phyloP scores from a whole-genome alignment of 2,888 invertebrate species.

The Hermaeophaga mercurialis region DNA sequence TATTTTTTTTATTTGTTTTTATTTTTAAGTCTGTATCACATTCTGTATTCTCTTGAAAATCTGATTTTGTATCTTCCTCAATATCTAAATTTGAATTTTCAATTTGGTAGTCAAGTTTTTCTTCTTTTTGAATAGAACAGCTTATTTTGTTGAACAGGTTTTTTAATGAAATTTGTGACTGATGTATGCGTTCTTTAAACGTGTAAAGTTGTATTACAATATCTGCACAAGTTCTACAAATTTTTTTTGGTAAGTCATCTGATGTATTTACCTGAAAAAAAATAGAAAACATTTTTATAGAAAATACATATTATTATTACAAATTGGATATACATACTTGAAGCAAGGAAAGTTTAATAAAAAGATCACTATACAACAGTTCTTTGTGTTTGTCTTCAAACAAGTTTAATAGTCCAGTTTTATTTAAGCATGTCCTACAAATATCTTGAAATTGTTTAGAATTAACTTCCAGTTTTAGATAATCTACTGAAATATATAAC shows the following conservation, averaged over 20 bases:
- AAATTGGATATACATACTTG: constrained; percentile 22
- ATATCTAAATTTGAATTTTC: constrained; percentile 7
- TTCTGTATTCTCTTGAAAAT: neutral
- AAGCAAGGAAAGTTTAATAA: constrained; percentile 17
- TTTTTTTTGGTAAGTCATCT: constrained; percentile 30
- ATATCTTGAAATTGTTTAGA: constrained; percentile 19
- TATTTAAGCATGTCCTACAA: constrained; percentile 28
- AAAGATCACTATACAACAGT: constrained; percentile 23
- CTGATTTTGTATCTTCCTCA: constrained; percentile 6
- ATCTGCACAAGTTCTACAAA: constrained; percentile 28
- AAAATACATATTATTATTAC: neutral
- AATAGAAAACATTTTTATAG: neutral
- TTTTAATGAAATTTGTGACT: constrained; percentile 26
- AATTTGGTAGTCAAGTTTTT: constrained; percentile 1
- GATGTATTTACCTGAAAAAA: constrained; percentile 24
- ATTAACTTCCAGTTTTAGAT: neutral
- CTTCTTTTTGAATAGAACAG: neutral
- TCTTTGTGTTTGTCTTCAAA: constrained; percentile 26
- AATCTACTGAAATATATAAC: too few species aligned
- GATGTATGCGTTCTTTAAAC: constrained; percentile 27
- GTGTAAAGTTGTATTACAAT: constrained; percentile 27
- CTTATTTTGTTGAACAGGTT: constrained; percentile 11
- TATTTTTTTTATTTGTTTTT: constrained; percentile 4
- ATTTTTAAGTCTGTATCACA: neutral
- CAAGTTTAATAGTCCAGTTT: constrained; percentile 24